Evolutionary conservation across 1,140 invertebrate genomes (phyloP).

Genomic region (Charaxes varanes): DNA sequence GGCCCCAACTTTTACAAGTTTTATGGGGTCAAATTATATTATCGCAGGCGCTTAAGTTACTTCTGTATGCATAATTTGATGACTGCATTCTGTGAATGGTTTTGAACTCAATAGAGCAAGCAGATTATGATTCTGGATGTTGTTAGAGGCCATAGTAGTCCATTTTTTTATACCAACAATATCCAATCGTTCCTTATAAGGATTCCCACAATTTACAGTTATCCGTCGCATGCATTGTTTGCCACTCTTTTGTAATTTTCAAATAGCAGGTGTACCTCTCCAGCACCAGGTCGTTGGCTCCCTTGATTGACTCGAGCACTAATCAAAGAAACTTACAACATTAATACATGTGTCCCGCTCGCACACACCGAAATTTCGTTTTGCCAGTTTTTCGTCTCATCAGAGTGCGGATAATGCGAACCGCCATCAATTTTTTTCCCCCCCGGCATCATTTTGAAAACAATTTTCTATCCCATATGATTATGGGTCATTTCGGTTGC

Average conservation of each 20-base stretch:
- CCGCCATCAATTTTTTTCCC: conserved; percentile 51
- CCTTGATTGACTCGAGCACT: conserved; percentile 27
- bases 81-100: no score
- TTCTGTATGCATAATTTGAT: no score
- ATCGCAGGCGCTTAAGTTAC: no score
- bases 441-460: conserved; percentile 54
- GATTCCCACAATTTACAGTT: conserved; percentile 1
- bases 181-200: not conserved
- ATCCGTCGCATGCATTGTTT: conserved; percentile 9
- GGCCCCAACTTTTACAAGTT: no score
- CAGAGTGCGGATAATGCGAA: conserved; percentile 43
- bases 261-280: conserved; percentile 17
- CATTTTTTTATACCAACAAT: not conserved
- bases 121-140: no score
- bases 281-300: conserved; percentile 10
- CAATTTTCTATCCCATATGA: conserved; percentile 68
- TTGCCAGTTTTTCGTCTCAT: conserved; percentile 53
- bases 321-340: conserved; percentile 46
- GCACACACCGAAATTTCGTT: conserved; percentile 33
- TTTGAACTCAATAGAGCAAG: no score
- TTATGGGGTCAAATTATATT: no score
- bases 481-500: conserved; percentile 60
- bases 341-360: conserved; percentile 24
- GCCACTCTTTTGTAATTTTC: conserved; percentile 12
- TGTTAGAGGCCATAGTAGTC: no score